Evolutionary conservation across 1,140 invertebrate species (phyloP), one percentile per base, ranked within the genome.

Genomic region (Holotrichia oblita): DNA sequence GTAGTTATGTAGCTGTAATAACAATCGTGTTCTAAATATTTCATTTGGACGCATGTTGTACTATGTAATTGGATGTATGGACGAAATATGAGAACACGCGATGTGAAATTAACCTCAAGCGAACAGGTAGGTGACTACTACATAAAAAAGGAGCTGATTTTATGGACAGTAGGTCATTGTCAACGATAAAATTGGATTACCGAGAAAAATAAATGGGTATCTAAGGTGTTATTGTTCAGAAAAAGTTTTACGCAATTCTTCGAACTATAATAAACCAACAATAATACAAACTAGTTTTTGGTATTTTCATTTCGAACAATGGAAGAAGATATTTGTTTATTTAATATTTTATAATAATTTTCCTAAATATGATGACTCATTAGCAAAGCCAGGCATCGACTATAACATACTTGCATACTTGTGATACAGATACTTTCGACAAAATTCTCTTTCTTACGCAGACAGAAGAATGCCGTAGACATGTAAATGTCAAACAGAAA

Each of bases 11-110:
- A 69, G 61, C 17, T 27, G 61, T 9, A 69, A 69, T 69, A 69
- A 27, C 61, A 69, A 69, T 69, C 61, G 61, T 20, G 61, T 69
- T 69, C 61, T 34, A 69, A 69, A 69, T 69, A 69, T 69, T 69
- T 69, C 22, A 12, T 69, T 34, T 12, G 22, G 20, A 27, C 6
- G 8, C 22, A 69, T 22, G 8, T 55, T 55, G 27, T 34, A 34
- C 27, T 2, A 34, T 17, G 48, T 55, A 55, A 55, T 55, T 55
- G 48, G 48, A 55, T n/a, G 48, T 55, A 55, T 55, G 48, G 48
- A 12, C 10, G 44, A 48, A 48, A 48, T 22, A 69, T 12, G 61
- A 69, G 61, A 8, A 69, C 61, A 69, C 61, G 61, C 61, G 61
- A 69, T 34, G 27, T 22, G 61, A 69, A 69, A 34, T 69, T 69